A percentile compares a stretch with the other conserved stretches of the same genome.
Evolutionary conservation across 2,888 invertebrate genomes (phyloP).

Genomic region (Heliconius ismenius): DNA sequence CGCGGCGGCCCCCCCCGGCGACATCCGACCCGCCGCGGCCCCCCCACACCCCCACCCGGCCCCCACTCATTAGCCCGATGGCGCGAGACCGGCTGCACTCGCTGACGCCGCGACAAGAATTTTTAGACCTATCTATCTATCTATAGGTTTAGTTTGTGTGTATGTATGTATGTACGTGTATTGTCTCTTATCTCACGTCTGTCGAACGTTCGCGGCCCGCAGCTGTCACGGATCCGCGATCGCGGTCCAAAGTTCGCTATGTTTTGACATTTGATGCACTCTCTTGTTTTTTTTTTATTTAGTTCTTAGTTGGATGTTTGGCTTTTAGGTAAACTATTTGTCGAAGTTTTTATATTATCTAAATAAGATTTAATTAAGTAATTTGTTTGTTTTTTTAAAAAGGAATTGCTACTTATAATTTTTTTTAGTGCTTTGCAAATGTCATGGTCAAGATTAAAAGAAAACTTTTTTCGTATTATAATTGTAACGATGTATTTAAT

Average conservation of each 20-base stretch:
- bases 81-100: constrained; percentile 68
- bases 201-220: constrained; percentile 21
- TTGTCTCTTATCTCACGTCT: constrained; percentile 7
- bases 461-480: background rate
- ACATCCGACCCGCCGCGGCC: constrained; percentile 77
- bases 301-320: constrained; percentile 22
- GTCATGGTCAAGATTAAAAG: background rate
- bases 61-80: constrained; percentile 69
- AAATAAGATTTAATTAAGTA: too few species aligned
- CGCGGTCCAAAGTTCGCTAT: constrained; percentile 26
- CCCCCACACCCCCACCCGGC: constrained; percentile 62
- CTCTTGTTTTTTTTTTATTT: constrained; percentile 32
- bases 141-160: constrained; percentile 11
- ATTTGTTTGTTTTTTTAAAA: too few species aligned
- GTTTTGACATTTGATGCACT: constrained; percentile 43
- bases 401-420: background rate
- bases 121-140: constrained; percentile 57
- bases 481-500: background rate
- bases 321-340: background rate
- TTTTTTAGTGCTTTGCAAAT: background rate
- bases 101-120: constrained; percentile 67
- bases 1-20: too few species aligned
- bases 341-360: too few species aligned
- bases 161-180: constrained; percentile 23
- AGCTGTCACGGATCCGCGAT: constrained; percentile 31